phyloP scores from a whole-genome alignment of 2,888 invertebrate genomes.

The Diarsia mendica region DNA sequence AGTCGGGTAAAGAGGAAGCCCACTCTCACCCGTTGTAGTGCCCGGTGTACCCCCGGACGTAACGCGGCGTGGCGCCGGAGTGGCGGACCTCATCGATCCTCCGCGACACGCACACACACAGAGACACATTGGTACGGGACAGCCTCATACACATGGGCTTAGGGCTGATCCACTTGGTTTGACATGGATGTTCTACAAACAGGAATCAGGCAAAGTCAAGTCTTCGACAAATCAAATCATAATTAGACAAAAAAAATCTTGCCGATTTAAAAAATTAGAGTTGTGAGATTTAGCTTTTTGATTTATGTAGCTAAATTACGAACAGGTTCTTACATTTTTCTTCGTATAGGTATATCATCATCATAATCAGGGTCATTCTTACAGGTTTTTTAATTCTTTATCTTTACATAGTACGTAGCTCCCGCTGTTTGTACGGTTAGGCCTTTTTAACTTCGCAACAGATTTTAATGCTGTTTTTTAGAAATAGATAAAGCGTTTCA shows the following conservation, averaged over 20 bases:
- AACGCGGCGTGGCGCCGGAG: slow-evolving; percentile 48
- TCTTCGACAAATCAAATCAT: not conserved
- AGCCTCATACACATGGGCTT: not conserved
- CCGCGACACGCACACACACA: slow-evolving; percentile 6
- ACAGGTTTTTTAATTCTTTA: no score
- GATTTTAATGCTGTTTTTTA: no score
- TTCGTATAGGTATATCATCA: no score
- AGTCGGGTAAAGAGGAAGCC: not conserved
- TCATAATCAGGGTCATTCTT: no score
- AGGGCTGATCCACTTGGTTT: not conserved
- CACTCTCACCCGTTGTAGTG: not conserved
- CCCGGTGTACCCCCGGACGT: slow-evolving; percentile 37
- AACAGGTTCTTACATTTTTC: no score
- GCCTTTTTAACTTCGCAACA: no score
- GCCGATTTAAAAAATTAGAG: not conserved
- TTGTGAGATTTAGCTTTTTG: not conserved
- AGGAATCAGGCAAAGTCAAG: not conserved
- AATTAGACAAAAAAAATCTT: not conserved
- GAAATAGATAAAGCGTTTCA: no score
- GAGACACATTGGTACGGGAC: not conserved
- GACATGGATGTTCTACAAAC: not conserved
- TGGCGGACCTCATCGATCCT: slow-evolving; percentile 53
- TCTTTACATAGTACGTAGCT: no score
- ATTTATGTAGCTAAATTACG: not conserved
- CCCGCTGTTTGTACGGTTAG: no score